Percentiles rank a stretch among this genome's conserved stretches.
phyloP scores from a whole-genome alignment of 2,113 vertebrate species.

The Myxocyprinus asiaticus region DNA sequence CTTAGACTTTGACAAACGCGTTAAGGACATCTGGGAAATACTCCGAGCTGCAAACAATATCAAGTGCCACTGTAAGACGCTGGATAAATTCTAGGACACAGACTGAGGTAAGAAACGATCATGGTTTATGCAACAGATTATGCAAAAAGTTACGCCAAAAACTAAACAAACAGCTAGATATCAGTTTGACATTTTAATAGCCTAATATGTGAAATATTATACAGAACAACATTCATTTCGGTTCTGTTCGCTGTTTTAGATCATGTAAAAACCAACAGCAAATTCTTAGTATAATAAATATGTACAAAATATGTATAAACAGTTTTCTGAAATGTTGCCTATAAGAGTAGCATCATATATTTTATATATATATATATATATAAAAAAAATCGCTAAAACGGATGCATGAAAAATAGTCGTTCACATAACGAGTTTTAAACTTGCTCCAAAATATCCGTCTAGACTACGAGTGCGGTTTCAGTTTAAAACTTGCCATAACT shows the following conservation, averaged over 20 bases:
- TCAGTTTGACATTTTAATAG: neutral
- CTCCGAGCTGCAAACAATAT: conserved; percentile 1
- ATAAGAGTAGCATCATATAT: no score
- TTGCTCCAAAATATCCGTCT: neutral
- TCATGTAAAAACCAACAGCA: no score
- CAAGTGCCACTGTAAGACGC: neutral
- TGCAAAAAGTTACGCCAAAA: neutral
- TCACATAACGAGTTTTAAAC: neutral
- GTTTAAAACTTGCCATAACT: neutral
- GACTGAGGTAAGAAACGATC: conserved; percentile 3
- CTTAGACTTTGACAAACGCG: conserved; percentile 23
- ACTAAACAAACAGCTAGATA: neutral
- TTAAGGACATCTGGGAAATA: conserved; percentile 43
- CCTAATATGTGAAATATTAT: neutral
- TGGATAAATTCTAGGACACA: conserved; percentile 15
- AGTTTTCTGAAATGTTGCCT: no score
- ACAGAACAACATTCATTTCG: neutral
- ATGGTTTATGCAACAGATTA: neutral
- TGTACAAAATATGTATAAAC: no score
- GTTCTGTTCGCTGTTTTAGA: no score
- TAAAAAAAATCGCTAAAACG: neutral
- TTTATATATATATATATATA: no score
- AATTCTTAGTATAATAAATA: no score
- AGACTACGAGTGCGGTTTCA: neutral
- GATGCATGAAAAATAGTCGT: neutral